These are phyloP conservation scores for Tenthredo notha DNA, from an alignment of 2,888 invertebrate genomes.

Conservation along the genomic window DNA sequence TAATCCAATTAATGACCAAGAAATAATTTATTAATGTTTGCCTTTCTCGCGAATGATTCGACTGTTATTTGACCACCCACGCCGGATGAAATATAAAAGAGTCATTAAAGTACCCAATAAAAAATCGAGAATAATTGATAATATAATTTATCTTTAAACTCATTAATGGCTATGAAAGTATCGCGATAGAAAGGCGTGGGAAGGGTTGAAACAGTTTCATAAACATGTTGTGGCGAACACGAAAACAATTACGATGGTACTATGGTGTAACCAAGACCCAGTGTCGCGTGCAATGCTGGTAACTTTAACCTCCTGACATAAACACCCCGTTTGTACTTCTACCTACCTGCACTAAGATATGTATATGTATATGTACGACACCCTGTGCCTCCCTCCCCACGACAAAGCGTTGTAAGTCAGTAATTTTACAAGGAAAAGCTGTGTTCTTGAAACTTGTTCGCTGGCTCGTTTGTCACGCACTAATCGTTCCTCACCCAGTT, in stretches of 20 bases:
- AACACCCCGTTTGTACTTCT: conserved; percentile 3
- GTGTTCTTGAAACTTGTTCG: conserved; percentile 12
- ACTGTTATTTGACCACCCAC: background rate
- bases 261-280: background rate
- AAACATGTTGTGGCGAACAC: conserved; percentile 14
- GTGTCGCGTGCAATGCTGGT: conserved; percentile 28
- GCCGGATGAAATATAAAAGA: background rate
- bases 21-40: too few relatives aligned
- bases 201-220: conserved; percentile 22
- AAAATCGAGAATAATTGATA: background rate
- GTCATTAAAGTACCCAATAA: background rate
- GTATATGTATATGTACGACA: background rate
- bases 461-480: conserved; percentile 34
- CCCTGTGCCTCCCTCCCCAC: background rate
- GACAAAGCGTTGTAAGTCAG: background rate
- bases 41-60: too few relatives aligned
- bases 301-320: conserved; percentile 46
- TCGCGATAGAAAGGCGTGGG: background rate
- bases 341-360: background rate
- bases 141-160: background rate
- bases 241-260: conserved; percentile 43
- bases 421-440: conserved; percentile 36
- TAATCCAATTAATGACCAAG: background rate
- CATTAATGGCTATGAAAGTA: conserved; percentile 5
- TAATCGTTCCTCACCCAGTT: conserved; percentile 35